Percentiles rank a stretch among this genome's conserved stretches.
These are phyloP conservation scores for Cololabis saira DNA, from an alignment of 2,113 vertebrate genomes.

Conservation along the genomic window DNA sequence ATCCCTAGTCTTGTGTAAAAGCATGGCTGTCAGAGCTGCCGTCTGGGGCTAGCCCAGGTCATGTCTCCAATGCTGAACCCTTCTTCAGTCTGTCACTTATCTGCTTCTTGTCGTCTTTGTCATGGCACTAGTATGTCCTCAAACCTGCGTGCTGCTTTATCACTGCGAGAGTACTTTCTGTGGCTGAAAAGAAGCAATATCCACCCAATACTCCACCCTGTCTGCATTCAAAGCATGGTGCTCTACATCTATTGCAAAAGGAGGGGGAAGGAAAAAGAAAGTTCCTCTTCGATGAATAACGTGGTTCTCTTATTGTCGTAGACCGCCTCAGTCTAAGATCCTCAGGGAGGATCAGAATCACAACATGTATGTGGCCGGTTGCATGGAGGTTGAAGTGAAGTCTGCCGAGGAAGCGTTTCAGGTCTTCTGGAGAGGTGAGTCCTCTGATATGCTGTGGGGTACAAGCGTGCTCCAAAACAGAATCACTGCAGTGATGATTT, in stretches of 20 bases:
- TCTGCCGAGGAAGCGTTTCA: slow-evolving; percentile 96
- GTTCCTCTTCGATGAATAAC: background rate
- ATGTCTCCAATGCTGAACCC: slow-evolving; percentile 42
- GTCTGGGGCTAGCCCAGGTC: background rate
- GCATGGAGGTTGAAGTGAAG: slow-evolving; percentile 95
- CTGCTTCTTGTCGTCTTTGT: slow-evolving; percentile 37
- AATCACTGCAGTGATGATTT: slow-evolving; percentile 75
- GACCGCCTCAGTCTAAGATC: slow-evolving; percentile 92
- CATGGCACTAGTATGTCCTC: slow-evolving; percentile 5
- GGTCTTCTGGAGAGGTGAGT: slow-evolving; percentile 94
- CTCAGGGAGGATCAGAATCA: slow-evolving; percentile 96
- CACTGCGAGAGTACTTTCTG: no score
- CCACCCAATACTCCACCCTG: no score
- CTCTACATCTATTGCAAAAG: background rate
- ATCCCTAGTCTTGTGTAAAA: background rate
- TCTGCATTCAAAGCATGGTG: no score
- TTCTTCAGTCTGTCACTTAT: background rate
- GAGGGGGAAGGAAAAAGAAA: no score
- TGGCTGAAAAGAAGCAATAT: no score
- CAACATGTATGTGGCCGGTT: slow-evolving; percentile 96
- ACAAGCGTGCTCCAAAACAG: background rate
- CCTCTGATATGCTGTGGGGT: background rate
- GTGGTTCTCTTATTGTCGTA: slow-evolving; percentile 68
- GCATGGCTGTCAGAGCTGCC: background rate
- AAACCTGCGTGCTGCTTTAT: background rate